Conservation (phyloP, 2,888 invertebrate genomes). For the Tryphoninae sp. region DNA sequence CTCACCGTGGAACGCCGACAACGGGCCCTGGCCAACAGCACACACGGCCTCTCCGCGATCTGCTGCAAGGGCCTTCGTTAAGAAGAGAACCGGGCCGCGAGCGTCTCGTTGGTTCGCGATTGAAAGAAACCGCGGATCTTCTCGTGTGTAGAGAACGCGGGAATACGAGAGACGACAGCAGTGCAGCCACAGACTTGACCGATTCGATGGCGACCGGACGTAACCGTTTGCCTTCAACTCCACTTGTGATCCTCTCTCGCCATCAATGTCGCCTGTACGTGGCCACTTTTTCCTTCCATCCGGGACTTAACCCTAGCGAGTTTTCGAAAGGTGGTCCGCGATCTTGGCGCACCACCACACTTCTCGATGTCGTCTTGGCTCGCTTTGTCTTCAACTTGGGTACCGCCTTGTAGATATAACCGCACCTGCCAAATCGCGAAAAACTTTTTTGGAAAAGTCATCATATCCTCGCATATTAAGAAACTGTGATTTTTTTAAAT, state of each 20-base stretch:
- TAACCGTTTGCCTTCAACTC: conserved; percentile 36
- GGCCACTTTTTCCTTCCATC: conserved; percentile 59
- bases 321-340: conserved; percentile 50
- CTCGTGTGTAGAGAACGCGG: conserved; percentile 40
- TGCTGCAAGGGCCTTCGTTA: conserved; percentile 66
- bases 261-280: conserved; percentile 28
- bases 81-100: conserved; percentile 41
- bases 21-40: conserved; percentile 72
- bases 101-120: conserved; percentile 67
- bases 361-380: conserved; percentile 25
- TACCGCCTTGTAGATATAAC: neutral
- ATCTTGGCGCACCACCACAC: neutral
- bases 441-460: neutral
- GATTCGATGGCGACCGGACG: conserved; percentile 60
- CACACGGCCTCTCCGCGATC: conserved; percentile 64
- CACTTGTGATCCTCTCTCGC: conserved; percentile 7
- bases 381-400: conserved; percentile 38
- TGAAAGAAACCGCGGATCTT: conserved; percentile 66
- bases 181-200: conserved; percentile 48
- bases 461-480: too few relatives aligned
- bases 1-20: conserved; percentile 74
- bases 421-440: conserved; percentile 52
- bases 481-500: too few relatives aligned
- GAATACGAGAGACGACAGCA: conserved; percentile 34
- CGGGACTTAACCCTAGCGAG: conserved; percentile 23